Conservation (phyloP, 2,113 vertebrate genomes). For the Rhadina sibilatrix region DNA sequence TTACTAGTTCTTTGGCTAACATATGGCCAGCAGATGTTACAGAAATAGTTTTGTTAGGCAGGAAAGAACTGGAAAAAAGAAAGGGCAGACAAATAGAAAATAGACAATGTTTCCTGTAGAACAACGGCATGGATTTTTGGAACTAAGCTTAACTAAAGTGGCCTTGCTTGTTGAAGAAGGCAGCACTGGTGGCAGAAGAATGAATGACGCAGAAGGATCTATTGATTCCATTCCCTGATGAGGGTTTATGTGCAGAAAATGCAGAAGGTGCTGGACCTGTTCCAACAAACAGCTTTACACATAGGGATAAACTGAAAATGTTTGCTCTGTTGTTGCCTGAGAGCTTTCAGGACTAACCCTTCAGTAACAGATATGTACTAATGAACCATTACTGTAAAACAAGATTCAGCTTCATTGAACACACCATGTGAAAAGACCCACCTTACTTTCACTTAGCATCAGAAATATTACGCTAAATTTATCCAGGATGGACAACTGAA, state of each 20-base stretch:
- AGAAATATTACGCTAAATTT: neutral
- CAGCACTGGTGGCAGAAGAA: neutral
- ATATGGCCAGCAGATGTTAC: rapidly evolving
- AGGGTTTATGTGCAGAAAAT: neutral
- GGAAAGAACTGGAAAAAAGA: neutral
- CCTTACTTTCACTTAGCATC: neutral
- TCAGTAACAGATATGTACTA: neutral
- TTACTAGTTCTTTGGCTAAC: neutral
- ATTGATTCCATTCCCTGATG: neutral
- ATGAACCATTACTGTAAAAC: neutral
- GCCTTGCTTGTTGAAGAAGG: neutral
- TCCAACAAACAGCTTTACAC: neutral
- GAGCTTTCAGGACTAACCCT: neutral
- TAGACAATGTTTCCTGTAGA: neutral
- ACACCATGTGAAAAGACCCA: neutral
- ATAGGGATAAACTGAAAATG: neutral
- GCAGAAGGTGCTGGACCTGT: neutral
- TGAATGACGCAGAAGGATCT: neutral
- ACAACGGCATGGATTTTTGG: neutral
- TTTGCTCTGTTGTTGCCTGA: neutral
- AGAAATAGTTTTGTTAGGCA: neutral
- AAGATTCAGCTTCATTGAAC: neutral
- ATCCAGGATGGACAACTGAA: neutral
- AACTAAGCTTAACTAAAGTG: neutral
- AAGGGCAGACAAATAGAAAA: neutral